Base-by-base conservation (phyloP, 1,140 invertebrate species). In the Drosophila bocqueti region DNA sequence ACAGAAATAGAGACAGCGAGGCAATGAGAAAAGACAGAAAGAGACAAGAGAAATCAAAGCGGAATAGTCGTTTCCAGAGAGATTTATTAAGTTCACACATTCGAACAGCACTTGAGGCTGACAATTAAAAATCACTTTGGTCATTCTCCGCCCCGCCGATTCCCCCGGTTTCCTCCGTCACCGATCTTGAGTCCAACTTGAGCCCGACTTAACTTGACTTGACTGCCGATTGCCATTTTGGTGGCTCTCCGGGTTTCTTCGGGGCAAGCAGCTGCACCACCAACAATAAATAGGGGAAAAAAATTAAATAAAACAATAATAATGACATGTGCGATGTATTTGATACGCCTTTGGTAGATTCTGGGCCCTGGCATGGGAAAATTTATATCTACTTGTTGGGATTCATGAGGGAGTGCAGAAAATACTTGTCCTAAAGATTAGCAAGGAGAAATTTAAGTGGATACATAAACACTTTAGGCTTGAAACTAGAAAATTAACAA, bases 31-130 rank as follows among this genome's bases (percentile, higher is more conserved):
- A 1, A 18, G n/a, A 38, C 18, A 16, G 29, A 71, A 57, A 61
- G 62, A 79, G 57, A 60, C 38, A 64, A 77, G 75, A 68, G 40
- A 68, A 81, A 79, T 65, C 65, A 68, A 61, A 73, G 68, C 47
- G 55, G 74, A 60, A 67, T 52, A 67, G 36, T 65, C 18, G 62
- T 43, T 61, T 50, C 57, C 61, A 68, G 74, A 79, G 71, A 75
- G 81, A 89, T 89, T 82, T 89, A 89, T 89, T 85, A 89, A 89
- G 85, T 89, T 89, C 85, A 83, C 85, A 89, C 85, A 89, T 89
- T 89, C 71, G 62, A 84, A 84, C 77, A 84, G 81, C 85, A 89
- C 85, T 89, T 82, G 79, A 79, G 72, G 85, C 85, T 90, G 85
- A 89, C 85, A 90, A 89, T 89, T 89, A 89, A 89, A 89, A 82